phyloP scores from a whole-genome alignment of 2,113 vertebrate genomes.

The Trogon surrucura region DNA sequence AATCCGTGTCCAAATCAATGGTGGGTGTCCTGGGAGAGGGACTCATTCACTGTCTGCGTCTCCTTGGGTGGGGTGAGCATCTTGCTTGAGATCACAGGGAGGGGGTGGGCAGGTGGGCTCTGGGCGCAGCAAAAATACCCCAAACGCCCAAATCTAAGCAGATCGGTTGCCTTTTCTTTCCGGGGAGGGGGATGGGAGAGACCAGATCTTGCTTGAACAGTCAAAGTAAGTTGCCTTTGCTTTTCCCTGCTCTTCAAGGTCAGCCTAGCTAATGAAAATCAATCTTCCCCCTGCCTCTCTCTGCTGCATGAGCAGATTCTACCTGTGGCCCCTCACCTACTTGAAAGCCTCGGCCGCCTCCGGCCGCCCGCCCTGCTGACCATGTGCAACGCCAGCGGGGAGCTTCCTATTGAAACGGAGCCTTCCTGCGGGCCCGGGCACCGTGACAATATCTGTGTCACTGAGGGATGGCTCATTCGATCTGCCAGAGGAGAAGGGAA shows the following conservation, averaged over 20 bases:
- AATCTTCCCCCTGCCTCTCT: slow-evolving; percentile 53
- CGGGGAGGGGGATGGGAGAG: slow-evolving; percentile 27
- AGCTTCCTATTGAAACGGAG: neutral
- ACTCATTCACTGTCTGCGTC: neutral
- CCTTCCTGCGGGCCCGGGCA: neutral
- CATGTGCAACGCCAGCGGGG: neutral
- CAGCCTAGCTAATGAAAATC: slow-evolving; percentile 64
- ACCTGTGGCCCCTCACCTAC: slow-evolving; percentile 53
- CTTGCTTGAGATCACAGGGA: neutral
- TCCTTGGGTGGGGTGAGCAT: neutral
- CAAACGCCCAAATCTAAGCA: neutral
- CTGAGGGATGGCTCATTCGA: neutral
- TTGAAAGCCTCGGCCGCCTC: neutral
- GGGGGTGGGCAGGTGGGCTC: neutral
- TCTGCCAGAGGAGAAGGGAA: neutral
- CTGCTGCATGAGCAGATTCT: slow-evolving; percentile 55
- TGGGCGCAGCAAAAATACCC: neutral
- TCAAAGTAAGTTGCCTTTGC: slow-evolving; percentile 58
- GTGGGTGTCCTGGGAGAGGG: neutral
- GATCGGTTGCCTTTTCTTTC: neutral
- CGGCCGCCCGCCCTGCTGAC: neutral
- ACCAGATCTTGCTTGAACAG: slow-evolving; percentile 25
- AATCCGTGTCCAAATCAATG: neutral
- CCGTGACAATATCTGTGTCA: neutral
- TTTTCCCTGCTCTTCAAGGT: slow-evolving; percentile 61